Conservation (phyloP, 2,113 vertebrate species). For the Passerina amoena region DNA sequence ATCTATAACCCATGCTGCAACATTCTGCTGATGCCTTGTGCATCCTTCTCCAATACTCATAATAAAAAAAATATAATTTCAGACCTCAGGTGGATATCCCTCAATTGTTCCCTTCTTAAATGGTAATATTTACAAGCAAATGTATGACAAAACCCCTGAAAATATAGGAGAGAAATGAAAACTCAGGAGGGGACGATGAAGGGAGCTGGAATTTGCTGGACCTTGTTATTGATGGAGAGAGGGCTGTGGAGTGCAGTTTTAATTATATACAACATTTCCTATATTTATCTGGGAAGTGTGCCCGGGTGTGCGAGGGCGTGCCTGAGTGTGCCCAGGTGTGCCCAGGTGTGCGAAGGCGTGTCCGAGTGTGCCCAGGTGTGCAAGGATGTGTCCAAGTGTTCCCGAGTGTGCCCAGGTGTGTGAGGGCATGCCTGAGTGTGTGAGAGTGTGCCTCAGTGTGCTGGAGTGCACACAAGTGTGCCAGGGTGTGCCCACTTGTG, state of each 20-base stretch:
- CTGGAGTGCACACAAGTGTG: rapidly evolving
- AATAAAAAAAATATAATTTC: background rate
- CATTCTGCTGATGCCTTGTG: slow-evolving; percentile 42
- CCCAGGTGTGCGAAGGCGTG: no score
- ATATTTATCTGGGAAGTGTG: background rate
- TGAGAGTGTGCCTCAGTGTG: no score
- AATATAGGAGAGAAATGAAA: background rate
- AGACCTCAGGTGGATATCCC: background rate
- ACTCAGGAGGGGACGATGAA: background rate
- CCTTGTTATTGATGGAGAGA: background rate
- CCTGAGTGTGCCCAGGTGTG: no score
- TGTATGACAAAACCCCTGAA: background rate
- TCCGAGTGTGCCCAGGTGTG: no score
- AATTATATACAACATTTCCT: background rate
- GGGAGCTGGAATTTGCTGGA: background rate
- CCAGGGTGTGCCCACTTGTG: no score
- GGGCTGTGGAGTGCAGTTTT: background rate
- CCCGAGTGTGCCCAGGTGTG: no score
- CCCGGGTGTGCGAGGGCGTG: no score
- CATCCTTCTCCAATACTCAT: background rate
- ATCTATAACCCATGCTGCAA: slow-evolving; percentile 41
- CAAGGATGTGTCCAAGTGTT: no score
- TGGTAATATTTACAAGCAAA: background rate
- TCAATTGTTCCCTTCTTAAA: background rate
- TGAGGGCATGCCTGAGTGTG: no score